phyloP scores from a whole-genome alignment of 2,888 invertebrate species.

The Limenitis camilla region DNA sequence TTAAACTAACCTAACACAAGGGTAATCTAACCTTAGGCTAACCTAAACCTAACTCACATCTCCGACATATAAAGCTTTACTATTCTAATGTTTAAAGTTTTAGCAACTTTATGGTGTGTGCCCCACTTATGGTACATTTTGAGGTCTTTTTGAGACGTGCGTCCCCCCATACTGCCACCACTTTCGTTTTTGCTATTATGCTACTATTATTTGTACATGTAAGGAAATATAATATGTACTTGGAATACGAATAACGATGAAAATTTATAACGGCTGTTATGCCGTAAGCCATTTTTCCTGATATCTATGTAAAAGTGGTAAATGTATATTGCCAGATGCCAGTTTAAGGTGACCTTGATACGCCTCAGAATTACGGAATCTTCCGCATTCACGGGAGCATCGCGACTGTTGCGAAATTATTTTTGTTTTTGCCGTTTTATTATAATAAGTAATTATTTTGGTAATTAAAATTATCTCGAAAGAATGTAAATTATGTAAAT shows the following conservation, averaged over 20 bases:
- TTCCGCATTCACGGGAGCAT: slow-evolving; percentile 3
- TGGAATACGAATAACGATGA: neutral
- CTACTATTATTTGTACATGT: no score
- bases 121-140: no score
- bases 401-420: neutral
- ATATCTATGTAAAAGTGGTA: neutral
- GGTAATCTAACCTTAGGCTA: no score
- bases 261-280: neutral
- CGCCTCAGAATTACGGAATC: slow-evolving; percentile 1
- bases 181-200: no score
- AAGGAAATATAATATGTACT: neutral
- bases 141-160: no score
- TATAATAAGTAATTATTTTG: neutral
- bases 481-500: neutral
- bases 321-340: neutral
- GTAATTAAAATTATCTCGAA: neutral
- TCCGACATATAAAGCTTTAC: no score
- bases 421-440: neutral
- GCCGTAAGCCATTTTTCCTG: neutral
- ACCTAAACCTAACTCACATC: no score
- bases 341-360: neutral
- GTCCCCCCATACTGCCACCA: no score
- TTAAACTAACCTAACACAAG: no score
- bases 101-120: no score
- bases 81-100: no score